phyloP scores from a whole-genome alignment of 1,140 invertebrate species.

The Penaeus vannamei region DNA sequence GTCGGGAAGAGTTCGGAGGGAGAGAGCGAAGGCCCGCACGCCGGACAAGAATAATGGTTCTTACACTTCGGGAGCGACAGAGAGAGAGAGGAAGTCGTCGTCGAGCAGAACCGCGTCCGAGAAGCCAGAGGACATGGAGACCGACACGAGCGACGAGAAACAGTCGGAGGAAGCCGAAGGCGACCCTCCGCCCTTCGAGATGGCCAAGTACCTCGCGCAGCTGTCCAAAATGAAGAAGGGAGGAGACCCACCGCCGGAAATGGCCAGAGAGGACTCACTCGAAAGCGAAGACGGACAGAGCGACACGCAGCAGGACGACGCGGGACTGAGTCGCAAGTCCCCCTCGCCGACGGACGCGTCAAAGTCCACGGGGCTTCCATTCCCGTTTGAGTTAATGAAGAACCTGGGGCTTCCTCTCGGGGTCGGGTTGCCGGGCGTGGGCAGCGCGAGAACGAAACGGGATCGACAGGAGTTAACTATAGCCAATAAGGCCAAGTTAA shows the following conservation, averaged over 20 bases:
- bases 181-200: conserved; percentile 46
- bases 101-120: background rate
- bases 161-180: background rate
- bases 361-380: conserved; percentile 26
- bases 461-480: conserved; percentile 48
- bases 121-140: background rate
- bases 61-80: too few relatives aligned
- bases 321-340: background rate
- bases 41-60: background rate
- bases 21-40: background rate
- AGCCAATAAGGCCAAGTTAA: conserved; percentile 49
- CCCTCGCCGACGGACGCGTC: conserved; percentile 25
- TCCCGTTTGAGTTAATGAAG: conserved; percentile 37
- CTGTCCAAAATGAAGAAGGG: conserved; percentile 31
- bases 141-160: background rate
- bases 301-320: background rate
- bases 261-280: background rate
- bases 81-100: background rate
- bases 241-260: background rate
- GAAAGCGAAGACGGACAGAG: background rate
- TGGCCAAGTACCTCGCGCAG: conserved; percentile 49
- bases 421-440: background rate
- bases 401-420: conserved; percentile 19
- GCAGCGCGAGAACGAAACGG: conserved; percentile 23
- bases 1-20: background rate